Conservation (phyloP, 2,113 vertebrate genomes). For the Macquaria australasica region DNA sequence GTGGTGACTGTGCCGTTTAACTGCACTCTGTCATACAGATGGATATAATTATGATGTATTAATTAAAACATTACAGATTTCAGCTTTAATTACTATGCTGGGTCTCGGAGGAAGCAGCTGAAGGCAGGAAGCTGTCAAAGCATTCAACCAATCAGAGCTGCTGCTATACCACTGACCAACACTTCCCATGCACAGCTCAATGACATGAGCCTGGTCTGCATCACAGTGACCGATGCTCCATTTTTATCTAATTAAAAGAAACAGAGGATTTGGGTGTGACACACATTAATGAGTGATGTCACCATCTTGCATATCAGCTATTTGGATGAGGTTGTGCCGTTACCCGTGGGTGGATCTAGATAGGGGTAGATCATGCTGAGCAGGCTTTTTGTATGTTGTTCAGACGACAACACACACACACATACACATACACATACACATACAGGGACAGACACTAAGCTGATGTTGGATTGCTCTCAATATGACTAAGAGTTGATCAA, state of each 20-base stretch:
- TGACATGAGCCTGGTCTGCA: slow-evolving; percentile 22
- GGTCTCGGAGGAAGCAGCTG: slow-evolving; percentile 20
- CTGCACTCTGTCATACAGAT: not conserved
- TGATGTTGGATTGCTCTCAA: slow-evolving; percentile 58
- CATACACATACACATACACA: slow-evolving; percentile 28
- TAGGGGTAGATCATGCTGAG: slow-evolving; percentile 43
- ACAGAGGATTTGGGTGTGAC: slow-evolving; percentile 41
- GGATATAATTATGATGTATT: slow-evolving; percentile 16
- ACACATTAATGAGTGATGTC: slow-evolving; percentile 50
- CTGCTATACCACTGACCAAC: slow-evolving; percentile 9
- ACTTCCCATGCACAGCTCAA: not conserved
- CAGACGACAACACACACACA: slow-evolving; percentile 37
- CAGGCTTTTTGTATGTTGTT: slow-evolving; percentile 36
- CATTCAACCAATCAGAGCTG: not conserved
- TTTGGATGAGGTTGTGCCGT: slow-evolving; percentile 13
- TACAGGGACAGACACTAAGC: not conserved
- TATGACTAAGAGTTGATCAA: slow-evolving; percentile 51
- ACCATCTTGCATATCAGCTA: slow-evolving; percentile 40
- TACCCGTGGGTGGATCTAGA: slow-evolving; percentile 28
- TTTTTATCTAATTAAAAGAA: slow-evolving; percentile 27
- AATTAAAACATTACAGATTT: not conserved
- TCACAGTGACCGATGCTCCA: not conserved
- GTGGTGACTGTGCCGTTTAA: not conserved
- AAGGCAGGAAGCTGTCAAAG: not conserved
- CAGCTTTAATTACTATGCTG: not conserved